phyloP scores from a whole-genome alignment of 2,797 vertebrate genomes.

The Diplodus sargus region DNA sequence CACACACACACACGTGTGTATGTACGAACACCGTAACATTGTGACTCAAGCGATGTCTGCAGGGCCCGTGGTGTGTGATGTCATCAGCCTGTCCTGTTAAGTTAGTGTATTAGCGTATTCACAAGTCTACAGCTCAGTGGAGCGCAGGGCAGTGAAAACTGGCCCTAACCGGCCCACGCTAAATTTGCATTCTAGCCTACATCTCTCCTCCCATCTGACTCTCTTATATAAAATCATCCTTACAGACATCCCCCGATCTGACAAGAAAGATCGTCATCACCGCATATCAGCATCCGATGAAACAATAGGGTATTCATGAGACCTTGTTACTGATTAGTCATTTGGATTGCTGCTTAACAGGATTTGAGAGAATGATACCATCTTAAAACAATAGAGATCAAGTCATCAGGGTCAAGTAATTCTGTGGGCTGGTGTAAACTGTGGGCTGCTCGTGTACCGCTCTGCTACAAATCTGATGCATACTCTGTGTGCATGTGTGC shows the following conservation, averaged over 20 bases:
- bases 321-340: slow-evolving; percentile 43
- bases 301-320: slow-evolving; percentile 35
- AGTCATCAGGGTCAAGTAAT: slow-evolving; percentile 59
- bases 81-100: slow-evolving; percentile 85
- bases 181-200: slow-evolving; percentile 79
- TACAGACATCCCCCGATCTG: slow-evolving; percentile 51
- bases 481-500: slow-evolving; percentile 44
- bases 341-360: slow-evolving; percentile 39
- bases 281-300: slow-evolving; percentile 48
- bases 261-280: slow-evolving; percentile 50
- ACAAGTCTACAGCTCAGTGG: slow-evolving; percentile 78
- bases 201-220: slow-evolving; percentile 74
- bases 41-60: slow-evolving; percentile 75
- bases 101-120: slow-evolving; percentile 81
- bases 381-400: slow-evolving; percentile 48
- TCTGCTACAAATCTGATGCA: slow-evolving; percentile 59
- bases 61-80: slow-evolving; percentile 79
- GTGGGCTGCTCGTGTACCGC: slow-evolving; percentile 57
- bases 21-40: slow-evolving; percentile 53
- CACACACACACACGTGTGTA: slow-evolving; percentile 23
- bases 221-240: slow-evolving; percentile 74
- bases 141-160: slow-evolving; percentile 72
- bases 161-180: slow-evolving; percentile 73
- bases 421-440: slow-evolving; percentile 63
- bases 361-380: slow-evolving; percentile 37